Percentiles rank a stretch among this genome's conserved stretches.
phyloP scores from a whole-genome alignment of 2,888 invertebrate genomes.

The Clusia tigrina region DNA sequence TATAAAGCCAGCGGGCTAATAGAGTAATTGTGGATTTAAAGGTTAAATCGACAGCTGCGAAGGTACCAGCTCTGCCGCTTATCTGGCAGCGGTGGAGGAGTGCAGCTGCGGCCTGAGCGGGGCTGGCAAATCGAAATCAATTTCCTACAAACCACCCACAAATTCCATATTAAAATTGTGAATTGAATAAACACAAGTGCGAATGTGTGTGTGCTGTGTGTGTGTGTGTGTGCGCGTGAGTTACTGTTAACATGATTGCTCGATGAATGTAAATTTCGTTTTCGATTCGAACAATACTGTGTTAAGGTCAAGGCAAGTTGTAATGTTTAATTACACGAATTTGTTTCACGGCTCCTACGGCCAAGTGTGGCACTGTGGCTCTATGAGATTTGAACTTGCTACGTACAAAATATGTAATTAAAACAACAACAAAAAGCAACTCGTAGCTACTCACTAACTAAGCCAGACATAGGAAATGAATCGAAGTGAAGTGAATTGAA shows the following conservation, averaged over 20 bases:
- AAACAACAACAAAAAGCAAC: not conserved
- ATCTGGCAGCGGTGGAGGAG: too few species aligned
- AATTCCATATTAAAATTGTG: too few species aligned
- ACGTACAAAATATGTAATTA: not conserved
- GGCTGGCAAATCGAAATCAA: too few species aligned
- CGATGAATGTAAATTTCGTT: too few species aligned
- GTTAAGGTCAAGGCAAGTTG: constrained; percentile 59
- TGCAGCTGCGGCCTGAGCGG: too few species aligned
- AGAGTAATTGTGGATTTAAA: not conserved
- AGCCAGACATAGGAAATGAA: constrained; percentile 21
- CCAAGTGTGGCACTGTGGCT: not conserved
- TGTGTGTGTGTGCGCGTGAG: too few species aligned
- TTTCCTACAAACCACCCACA: too few species aligned
- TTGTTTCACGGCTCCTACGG: not conserved
- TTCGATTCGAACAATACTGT: too few species aligned
- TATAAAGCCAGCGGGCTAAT: not conserved
- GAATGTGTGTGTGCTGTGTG: too few species aligned
- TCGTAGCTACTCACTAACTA: too few species aligned
- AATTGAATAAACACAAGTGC: too few species aligned
- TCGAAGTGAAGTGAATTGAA: constrained; percentile 8
- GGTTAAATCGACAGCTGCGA: not conserved
- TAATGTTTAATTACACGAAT: constrained; percentile 38
- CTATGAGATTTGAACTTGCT: not conserved
- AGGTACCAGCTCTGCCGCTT: constrained; percentile 26
- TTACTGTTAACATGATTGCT: too few species aligned